Percentiles rank a stretch among this genome's conserved stretches.
phyloP scores from a whole-genome alignment of 2,113 vertebrate species.

The Corydoras maculifer region DNA sequence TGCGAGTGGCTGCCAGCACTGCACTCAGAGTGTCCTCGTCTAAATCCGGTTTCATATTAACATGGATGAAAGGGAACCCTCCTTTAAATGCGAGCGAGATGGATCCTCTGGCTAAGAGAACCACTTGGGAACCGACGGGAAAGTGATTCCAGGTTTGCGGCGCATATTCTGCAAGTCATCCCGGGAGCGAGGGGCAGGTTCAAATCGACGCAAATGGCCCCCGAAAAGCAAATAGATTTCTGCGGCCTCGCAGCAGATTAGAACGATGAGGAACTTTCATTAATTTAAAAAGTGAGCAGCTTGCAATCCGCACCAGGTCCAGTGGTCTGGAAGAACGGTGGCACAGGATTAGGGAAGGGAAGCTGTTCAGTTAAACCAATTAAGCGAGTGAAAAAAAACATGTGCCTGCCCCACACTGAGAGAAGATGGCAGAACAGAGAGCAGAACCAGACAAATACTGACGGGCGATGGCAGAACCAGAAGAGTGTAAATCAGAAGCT shows the following conservation, averaged over 20 bases:
- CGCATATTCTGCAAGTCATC: constrained; percentile 41
- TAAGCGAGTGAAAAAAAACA: constrained; percentile 45
- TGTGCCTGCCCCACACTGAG: not conserved
- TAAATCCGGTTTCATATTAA: constrained; percentile 46
- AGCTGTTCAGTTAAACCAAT: constrained; percentile 57
- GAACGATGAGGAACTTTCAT: constrained; percentile 40
- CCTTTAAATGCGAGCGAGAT: constrained; percentile 40
- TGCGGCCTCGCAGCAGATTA: constrained; percentile 39
- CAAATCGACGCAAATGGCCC: constrained; percentile 11
- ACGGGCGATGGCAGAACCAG: not conserved
- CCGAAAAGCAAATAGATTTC: constrained; percentile 18
- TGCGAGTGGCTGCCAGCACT: constrained; percentile 22
- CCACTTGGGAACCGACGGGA: constrained; percentile 42
- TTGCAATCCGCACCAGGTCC: constrained; percentile 39
- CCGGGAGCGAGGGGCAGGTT: constrained; percentile 9
- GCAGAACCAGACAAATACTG: constrained; percentile 7
- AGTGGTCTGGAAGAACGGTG: constrained; percentile 56
- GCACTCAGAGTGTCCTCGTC: constrained; percentile 34
- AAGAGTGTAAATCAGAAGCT: constrained; percentile 13
- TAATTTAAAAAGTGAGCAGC: constrained; percentile 43
- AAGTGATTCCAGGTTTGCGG: constrained; percentile 40
- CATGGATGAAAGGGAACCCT: constrained; percentile 45
- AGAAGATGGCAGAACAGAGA: constrained; percentile 4
- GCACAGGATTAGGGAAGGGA: constrained; percentile 59
- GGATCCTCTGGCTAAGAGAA: constrained; percentile 36